Conservation (phyloP, 2,888 invertebrate species). For the Cosmopolites sordidus region DNA sequence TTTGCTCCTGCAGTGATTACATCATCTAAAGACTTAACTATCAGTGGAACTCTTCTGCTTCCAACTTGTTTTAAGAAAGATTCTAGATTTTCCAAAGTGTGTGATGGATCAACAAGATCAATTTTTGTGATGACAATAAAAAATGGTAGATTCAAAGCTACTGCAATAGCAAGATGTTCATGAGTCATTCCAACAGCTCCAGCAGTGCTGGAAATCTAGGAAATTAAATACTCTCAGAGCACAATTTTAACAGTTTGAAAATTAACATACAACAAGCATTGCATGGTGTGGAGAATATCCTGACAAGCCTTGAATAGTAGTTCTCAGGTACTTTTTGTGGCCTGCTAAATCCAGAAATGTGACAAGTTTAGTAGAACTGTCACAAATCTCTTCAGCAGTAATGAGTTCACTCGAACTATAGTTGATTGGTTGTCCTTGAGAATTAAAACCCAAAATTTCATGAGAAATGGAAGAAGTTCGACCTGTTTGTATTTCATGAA, state of each 20-base stretch:
- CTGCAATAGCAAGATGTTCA: constrained; percentile 83
- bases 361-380: constrained; percentile 86
- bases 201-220: constrained; percentile 72
- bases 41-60: constrained; percentile 60
- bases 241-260: not conserved
- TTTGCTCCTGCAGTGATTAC: constrained; percentile 70
- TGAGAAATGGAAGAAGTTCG: constrained; percentile 93
- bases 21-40: constrained; percentile 65
- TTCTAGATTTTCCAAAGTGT: constrained; percentile 56
- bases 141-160: constrained; percentile 81
- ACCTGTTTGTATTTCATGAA: constrained; percentile 93
- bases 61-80: constrained; percentile 63
- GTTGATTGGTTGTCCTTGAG: constrained; percentile 76
- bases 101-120: constrained; percentile 68
- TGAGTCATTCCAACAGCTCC: constrained; percentile 80
- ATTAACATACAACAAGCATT: constrained; percentile 69
- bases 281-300: constrained; percentile 91
- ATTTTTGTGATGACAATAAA: constrained; percentile 93
- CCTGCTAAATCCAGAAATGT: constrained; percentile 96
- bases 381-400: constrained; percentile 91
- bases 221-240: constrained; percentile 2
- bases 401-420: constrained; percentile 84
- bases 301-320: constrained; percentile 90
- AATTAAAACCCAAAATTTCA: constrained; percentile 94
- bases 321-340: constrained; percentile 91